phyloP scores from a whole-genome alignment of 2,797 vertebrate species.

The Mus caroli region DNA sequence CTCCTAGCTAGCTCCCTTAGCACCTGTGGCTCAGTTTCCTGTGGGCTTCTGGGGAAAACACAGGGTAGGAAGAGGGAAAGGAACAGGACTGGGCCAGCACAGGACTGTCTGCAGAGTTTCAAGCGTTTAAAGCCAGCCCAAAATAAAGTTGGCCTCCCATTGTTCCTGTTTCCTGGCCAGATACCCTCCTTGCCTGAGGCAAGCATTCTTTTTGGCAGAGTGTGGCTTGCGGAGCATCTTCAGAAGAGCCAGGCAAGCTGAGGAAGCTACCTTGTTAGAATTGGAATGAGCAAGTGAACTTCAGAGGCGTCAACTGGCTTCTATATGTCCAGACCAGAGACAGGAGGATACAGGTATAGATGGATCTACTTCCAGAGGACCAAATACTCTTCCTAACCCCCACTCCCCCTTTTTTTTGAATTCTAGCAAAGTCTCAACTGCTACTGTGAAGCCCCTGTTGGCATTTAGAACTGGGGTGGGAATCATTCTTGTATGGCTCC shows the following conservation, averaged over 20 bases:
- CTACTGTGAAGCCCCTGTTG: background rate
- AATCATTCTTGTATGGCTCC: background rate
- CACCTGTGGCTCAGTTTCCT: constrained; percentile 30
- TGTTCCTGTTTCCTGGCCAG: background rate
- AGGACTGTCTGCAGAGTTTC: constrained; percentile 6
- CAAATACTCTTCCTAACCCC: background rate
- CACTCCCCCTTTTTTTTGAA: background rate
- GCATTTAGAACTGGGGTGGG: background rate
- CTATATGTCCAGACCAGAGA: background rate
- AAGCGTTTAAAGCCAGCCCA: background rate
- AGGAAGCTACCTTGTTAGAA: background rate
- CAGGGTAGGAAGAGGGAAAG: no score
- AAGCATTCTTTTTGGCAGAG: background rate
- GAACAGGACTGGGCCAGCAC: background rate
- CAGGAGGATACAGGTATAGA: background rate
- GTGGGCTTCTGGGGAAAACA: background rate
- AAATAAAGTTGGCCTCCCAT: background rate
- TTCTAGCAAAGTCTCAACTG: no score
- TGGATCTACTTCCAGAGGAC: background rate
- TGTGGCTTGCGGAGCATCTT: background rate
- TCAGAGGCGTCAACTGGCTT: background rate
- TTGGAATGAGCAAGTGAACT: background rate
- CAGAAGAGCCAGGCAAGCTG: background rate
- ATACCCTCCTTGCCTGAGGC: background rate
- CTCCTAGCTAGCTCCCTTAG: background rate